Conservation (phyloP, 2,888 invertebrate genomes). For the Habrosyne pyritoides region DNA sequence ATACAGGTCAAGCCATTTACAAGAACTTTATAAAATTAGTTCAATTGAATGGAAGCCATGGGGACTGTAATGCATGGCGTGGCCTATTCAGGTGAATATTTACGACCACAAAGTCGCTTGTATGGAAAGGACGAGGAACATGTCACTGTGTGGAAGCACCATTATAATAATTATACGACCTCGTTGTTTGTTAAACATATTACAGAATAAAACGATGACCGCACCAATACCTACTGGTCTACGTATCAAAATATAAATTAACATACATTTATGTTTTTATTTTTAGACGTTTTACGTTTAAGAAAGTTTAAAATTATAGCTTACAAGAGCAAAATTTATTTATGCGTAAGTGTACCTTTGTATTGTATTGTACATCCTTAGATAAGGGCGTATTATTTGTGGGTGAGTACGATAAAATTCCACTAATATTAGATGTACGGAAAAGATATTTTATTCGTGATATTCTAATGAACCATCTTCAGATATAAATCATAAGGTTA, state of each 20-base stretch:
- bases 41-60: constrained; percentile 11
- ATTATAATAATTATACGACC: constrained; percentile 3
- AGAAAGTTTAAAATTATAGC: no score
- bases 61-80: constrained; percentile 7
- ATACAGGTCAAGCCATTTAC: constrained; percentile 7
- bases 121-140: background rate
- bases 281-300: no score
- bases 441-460: no score
- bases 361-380: no score
- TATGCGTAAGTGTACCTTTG: no score
- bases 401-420: no score
- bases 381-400: no score
- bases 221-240: background rate
- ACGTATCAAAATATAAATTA: background rate
- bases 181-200: background rate
- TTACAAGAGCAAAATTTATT: no score
- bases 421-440: no score
- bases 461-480: no score
- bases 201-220: background rate
- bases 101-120: constrained; percentile 2
- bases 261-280: no score
- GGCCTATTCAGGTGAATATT: constrained; percentile 6
- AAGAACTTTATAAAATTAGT: constrained; percentile 13
- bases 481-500: no score
- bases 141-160: background rate